A percentile compares a stretch with the other conserved stretches of the same genome.
Conservation (phyloP, 2,888 invertebrate genomes). For the Hesperia comma region DNA sequence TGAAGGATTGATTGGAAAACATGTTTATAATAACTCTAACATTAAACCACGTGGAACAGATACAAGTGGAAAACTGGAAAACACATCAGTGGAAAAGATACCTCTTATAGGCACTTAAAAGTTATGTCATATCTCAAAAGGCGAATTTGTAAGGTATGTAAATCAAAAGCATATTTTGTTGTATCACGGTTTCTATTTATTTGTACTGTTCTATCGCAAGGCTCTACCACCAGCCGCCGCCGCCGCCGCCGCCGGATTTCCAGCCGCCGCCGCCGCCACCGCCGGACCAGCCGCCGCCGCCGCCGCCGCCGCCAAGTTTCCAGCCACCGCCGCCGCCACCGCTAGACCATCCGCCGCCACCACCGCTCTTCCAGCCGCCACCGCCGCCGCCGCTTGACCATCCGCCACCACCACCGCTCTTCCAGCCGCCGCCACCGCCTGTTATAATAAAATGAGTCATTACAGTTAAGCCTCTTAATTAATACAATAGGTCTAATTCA, state of each 20-base stretch:
- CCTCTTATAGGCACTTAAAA: too few relatives aligned
- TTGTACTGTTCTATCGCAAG: conserved; percentile 1
- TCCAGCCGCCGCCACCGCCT: conserved; percentile 39
- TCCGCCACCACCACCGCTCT: conserved; percentile 35
- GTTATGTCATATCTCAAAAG: too few relatives aligned
- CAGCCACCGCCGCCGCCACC: conserved; percentile 44
- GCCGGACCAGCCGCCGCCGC: conserved; percentile 55
- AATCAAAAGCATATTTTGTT: not conserved
- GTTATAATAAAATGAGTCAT: not conserved
- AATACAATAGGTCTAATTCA: too few relatives aligned
- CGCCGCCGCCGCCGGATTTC: conserved; percentile 43
- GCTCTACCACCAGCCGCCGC: conserved; percentile 69
- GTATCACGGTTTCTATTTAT: conserved; percentile 9
- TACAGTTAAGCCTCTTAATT: too few relatives aligned
- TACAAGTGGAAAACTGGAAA: too few relatives aligned
- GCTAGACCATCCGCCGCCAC: conserved; percentile 35
- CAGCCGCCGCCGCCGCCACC: conserved; percentile 43
- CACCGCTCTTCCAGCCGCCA: conserved; percentile 40
- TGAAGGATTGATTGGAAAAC: too few relatives aligned
- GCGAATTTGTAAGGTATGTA: conserved; percentile 9
- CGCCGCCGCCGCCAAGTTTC: conserved; percentile 43
- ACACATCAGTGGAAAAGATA: too few relatives aligned
- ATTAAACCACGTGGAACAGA: too few relatives aligned
- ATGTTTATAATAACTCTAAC: too few relatives aligned
- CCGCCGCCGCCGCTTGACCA: conserved; percentile 39